These are phyloP conservation scores for Daboia siamensis DNA, from an alignment of 2,113 vertebrate genomes.

Conservation along the genomic window DNA sequence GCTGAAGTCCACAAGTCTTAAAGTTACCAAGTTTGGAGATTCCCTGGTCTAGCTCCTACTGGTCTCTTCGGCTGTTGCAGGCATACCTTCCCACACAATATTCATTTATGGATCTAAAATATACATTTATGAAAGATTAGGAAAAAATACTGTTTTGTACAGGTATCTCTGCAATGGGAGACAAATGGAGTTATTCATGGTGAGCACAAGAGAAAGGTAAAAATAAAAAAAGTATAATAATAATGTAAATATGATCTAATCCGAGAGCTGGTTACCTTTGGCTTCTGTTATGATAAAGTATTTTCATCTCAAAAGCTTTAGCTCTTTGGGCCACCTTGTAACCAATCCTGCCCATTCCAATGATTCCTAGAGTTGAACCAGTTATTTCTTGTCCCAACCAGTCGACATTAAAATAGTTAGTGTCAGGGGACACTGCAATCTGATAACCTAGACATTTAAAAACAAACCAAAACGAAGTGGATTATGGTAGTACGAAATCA, in stretches of 20 bases:
- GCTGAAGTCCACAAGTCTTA: too few relatives aligned
- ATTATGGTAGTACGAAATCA: background rate
- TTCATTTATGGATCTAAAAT: background rate
- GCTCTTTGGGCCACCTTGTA: conserved; percentile 69
- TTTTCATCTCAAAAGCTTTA: conserved; percentile 72
- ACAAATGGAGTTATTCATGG: background rate
- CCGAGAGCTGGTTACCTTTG: conserved; percentile 58
- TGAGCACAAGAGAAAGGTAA: background rate
- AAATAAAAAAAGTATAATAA: background rate
- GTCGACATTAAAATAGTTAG: conserved; percentile 43
- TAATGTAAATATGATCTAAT: background rate
- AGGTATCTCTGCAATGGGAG: background rate
- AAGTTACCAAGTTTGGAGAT: background rate
- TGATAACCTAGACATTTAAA: conserved; percentile 52
- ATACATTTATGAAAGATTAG: background rate
- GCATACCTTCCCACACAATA: background rate
- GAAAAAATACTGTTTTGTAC: background rate
- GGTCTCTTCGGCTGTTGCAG: background rate
- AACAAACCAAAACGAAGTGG: background rate
- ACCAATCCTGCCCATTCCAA: conserved; percentile 72
- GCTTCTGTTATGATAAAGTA: conserved; percentile 72
- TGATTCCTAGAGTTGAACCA: conserved; percentile 64
- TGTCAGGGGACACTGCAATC: conserved; percentile 55
- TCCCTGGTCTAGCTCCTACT: background rate
- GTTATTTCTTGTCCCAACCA: conserved; percentile 65